Conservation (phyloP, 2,113 vertebrate genomes). For the Diadophis punctatus region DNA sequence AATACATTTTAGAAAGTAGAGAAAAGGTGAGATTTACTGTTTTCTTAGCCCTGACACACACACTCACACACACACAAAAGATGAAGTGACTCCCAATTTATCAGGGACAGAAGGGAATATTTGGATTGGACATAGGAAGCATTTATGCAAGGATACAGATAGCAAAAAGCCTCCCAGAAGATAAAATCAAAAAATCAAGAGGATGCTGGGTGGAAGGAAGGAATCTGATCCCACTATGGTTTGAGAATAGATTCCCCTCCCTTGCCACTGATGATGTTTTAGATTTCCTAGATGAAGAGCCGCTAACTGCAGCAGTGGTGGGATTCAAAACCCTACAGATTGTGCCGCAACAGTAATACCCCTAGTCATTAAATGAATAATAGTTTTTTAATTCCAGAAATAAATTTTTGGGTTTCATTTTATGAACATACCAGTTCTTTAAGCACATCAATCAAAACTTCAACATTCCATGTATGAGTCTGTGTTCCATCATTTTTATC, state of each 20-base stretch:
- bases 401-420: not conserved
- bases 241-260: not conserved
- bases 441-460: slow-evolving; percentile 95
- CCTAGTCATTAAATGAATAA: not conserved
- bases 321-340: too few species aligned
- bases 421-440: slow-evolving; percentile 89
- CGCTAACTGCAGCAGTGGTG: not conserved
- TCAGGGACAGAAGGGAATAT: not conserved
- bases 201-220: not conserved
- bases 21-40: not conserved
- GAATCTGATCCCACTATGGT: not conserved
- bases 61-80: too few species aligned
- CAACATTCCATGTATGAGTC: slow-evolving; percentile 96
- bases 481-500: slow-evolving; percentile 94
- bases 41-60: not conserved
- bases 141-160: not conserved
- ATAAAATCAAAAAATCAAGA: not conserved
- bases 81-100: not conserved
- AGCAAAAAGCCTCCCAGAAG: not conserved
- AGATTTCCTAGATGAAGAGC: not conserved
- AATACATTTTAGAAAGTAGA: not conserved
- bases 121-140: not conserved
- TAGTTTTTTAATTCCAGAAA: not conserved
- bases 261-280: not conserved
- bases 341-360: not conserved